Evolutionary conservation across 1,140 invertebrate species (phyloP), one percentile per base, ranked within the genome.

Genomic region (Drosophila bocqueti): DNA sequence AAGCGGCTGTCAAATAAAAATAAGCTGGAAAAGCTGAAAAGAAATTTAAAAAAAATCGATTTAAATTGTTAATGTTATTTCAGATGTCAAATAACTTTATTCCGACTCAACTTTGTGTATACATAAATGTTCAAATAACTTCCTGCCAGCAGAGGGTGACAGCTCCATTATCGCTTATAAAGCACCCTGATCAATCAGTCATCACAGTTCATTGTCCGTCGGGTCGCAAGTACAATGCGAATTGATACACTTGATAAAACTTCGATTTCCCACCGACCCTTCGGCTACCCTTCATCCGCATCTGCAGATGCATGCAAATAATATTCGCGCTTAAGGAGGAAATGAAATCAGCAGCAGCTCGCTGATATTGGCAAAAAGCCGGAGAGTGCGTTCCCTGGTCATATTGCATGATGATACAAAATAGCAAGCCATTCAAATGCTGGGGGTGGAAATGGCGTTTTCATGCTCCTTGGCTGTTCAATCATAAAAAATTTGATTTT

Each of bases 401-500:
- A 83, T 79, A 89, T 78, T 73, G 84, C 80, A 83, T 58, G 80
- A 71, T 89, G 84, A 87, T 89, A 87, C 83, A 87, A 87, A 83
- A 87, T 89, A 73, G 71, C 83, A 71, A 69, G 71, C 72, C 76
- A 79, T 79, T 79, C 76, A 71, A 78, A 78, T 49, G 29, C 16
- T 16, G 47, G 40, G 38, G 42, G 47, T 61, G 65, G 76, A 71
- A 79, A 83, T 79, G 81, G 55, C 64, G 67, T 81, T 85, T 86
- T 85, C 77, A 87, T 79, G 84, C 85, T 89, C 50, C 84, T 65
- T 87, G 77, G 68, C 85, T 84, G 84, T 71, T 87, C 84, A 89
- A 87, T 87, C 84, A 89, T 89, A 87, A 84, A 84, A 85, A 87
- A 89, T 89, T 84, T 89, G 85, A 87, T 89, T 87, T 89, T 81